Base-by-base conservation (phyloP, 2,113 vertebrate genomes). In the Nettapus auritus region DNA sequence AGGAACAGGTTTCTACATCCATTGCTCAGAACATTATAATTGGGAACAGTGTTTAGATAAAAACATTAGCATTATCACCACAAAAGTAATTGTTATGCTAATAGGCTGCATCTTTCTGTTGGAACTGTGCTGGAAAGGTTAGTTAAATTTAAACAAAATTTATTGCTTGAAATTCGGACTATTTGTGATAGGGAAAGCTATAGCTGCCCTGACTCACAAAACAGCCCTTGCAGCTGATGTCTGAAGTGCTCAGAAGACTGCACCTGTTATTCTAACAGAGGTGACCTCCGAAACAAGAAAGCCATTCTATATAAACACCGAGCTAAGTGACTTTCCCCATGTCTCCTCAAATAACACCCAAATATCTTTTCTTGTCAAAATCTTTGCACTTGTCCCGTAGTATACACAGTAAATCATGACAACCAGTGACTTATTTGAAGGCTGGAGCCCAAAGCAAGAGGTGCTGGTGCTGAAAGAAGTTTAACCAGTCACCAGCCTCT, bases 291-390 rank as follows among this genome's bases (percentile, higher is more conserved):
- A 88, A 93, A 95, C 77, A 89, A 94, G 88, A 95, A 96, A 87
- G 79, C 85, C 82, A 93, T 93, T 96, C 89, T 95, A 16, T 73
- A 91, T 91, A 96, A 97, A 96, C 90, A 93, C 75, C 8, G 69
- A 92, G 89, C 80, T 94, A 93, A 97, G 84, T 82, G 74, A 93
- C 91, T 96, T 89, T 90, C 81, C 89, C 86, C 75, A 34, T 77
- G 93, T 89, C 90, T 97, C 92, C 93, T 95, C 94, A 90, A 87
- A 95, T 95, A 96, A 95, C 82, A 96, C 88, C 90, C 88, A 96
- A 89, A 94, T 94, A 95, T 95, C 90, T 96, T 95, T 95, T 89
- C 96, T 95, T 96, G 94, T 96, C 96, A 97, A 96, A 95, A 93
- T 88, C 88, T 87, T 87, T 93, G 78, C 86, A 94, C 90, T 95